Percentiles rank a stretch among this genome's conserved stretches.
Conservation (phyloP, 64 coral and sea anemone species). For the Dendronephthya gigantea region DNA sequence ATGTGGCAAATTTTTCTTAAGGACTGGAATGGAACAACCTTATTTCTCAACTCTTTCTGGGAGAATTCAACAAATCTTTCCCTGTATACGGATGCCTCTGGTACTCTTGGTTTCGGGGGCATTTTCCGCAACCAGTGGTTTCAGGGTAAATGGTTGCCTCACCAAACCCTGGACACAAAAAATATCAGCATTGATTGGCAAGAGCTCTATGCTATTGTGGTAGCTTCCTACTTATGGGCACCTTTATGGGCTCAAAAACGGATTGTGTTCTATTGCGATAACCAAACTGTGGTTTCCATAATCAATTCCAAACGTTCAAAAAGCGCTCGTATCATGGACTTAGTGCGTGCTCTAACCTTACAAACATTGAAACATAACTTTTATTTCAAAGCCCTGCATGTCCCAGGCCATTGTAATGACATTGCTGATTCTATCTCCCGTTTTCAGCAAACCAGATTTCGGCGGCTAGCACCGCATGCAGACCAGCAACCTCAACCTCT, state of each 20-base stretch:
- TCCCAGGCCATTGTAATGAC: neutral
- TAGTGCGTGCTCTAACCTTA: neutral
- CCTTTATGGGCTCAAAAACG: neutral
- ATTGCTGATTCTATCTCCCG: constrained; percentile 23
- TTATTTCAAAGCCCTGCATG: neutral
- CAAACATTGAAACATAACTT: constrained; percentile 1
- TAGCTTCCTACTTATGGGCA: neutral
- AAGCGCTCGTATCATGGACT: constrained; percentile 1
- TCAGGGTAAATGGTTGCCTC: neutral
- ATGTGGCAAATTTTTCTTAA: neutral
- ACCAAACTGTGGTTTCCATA: neutral
- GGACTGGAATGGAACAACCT: neutral
- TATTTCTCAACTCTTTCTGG: neutral
- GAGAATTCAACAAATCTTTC: neutral
- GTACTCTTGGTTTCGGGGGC: constrained; percentile 5
- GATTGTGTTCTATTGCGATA: constrained; percentile 4
- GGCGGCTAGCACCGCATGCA: neutral
- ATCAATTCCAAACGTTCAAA: neutral
- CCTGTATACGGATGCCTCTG: neutral
- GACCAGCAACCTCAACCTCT: neutral
- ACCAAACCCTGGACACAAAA: neutral
- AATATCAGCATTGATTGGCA: constrained; percentile 11
- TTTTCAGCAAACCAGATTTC: constrained; percentile 13
- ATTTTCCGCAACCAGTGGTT: neutral
- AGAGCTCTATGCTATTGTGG: neutral